Percentiles rank a stretch among this genome's conserved stretches.
Conservation (phyloP, 2,888 invertebrate genomes). For the Apamea monoglypha region DNA sequence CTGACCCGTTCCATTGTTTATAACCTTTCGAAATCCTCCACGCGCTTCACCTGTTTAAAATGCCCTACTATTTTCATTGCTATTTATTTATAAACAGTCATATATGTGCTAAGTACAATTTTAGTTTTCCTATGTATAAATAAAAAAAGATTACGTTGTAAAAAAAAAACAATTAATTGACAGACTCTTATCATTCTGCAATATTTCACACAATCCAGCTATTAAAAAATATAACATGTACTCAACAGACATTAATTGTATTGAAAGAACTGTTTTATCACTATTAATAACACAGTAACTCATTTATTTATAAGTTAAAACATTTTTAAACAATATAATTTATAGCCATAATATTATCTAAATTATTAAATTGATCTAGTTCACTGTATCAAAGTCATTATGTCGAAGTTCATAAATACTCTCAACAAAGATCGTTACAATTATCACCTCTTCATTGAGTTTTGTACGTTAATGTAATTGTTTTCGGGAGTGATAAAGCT, state of each 20-base stretch:
- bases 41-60: conserved; percentile 43
- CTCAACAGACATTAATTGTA: conserved; percentile 28
- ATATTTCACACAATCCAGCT: conserved; percentile 38
- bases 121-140: neutral
- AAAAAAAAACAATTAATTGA: conserved; percentile 2
- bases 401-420: conserved; percentile 13
- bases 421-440: conserved; percentile 34
- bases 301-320: conserved; percentile 23
- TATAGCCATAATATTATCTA: conserved; percentile 32
- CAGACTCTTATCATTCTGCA: neutral
- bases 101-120: conserved; percentile 14
- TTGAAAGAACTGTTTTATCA: conserved; percentile 32
- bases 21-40: conserved; percentile 62
- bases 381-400: conserved; percentile 26
- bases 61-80: conserved; percentile 46
- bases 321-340: conserved; percentile 29
- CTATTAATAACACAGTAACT: conserved; percentile 34
- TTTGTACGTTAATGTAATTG: conserved; percentile 29
- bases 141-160: neutral
- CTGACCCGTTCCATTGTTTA: conserved; percentile 69
- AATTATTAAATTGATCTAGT: conserved; percentile 42
- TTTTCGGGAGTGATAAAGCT: neutral
- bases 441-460: conserved; percentile 37
- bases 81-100: conserved; percentile 20
- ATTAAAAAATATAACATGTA: conserved; percentile 28